A percentile compares a stretch with the other conserved stretches of the same genome.
Evolutionary conservation across 2,113 vertebrate species (phyloP).

Genomic region (Scalopus aquaticus): DNA sequence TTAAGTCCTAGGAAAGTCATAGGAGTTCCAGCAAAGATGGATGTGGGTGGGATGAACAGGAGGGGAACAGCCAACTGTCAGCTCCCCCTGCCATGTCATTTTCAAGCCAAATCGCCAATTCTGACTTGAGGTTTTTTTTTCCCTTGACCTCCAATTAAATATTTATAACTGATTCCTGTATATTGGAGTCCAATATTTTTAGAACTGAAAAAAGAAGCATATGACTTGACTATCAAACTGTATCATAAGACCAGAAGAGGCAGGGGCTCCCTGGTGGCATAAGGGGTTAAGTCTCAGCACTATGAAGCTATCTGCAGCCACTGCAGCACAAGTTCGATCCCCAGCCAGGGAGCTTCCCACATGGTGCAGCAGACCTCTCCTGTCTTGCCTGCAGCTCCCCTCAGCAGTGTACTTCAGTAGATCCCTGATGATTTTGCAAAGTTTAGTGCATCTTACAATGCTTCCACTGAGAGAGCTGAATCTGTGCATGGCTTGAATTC

Average conservation of each 20-base stretch:
- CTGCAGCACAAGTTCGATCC: no score
- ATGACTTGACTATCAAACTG: constrained; percentile 9
- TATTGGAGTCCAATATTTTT: constrained; percentile 19
- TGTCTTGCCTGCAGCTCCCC: no score
- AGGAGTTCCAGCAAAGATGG: neutral
- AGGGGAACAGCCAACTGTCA: neutral
- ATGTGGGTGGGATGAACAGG: no score
- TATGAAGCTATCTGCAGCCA: no score
- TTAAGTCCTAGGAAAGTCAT: neutral
- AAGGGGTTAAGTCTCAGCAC: no score
- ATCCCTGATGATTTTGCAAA: neutral
- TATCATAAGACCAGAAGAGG: neutral
- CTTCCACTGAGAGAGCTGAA: neutral
- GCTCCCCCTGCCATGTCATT: neutral
- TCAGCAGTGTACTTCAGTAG: no score
- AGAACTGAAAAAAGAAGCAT: constrained; percentile 4
- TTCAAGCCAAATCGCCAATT: neutral
- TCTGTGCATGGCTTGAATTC: neutral
- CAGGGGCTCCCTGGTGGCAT: no score
- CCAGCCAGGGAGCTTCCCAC: no score
- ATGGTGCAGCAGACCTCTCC: no score
- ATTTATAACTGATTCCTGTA: neutral
- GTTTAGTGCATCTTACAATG: neutral
- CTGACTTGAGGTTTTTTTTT: neutral
- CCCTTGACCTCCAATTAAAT: constrained; percentile 25